Base-by-base conservation (phyloP, 2,888 invertebrate genomes). In the Limnephilus marmoratus region DNA sequence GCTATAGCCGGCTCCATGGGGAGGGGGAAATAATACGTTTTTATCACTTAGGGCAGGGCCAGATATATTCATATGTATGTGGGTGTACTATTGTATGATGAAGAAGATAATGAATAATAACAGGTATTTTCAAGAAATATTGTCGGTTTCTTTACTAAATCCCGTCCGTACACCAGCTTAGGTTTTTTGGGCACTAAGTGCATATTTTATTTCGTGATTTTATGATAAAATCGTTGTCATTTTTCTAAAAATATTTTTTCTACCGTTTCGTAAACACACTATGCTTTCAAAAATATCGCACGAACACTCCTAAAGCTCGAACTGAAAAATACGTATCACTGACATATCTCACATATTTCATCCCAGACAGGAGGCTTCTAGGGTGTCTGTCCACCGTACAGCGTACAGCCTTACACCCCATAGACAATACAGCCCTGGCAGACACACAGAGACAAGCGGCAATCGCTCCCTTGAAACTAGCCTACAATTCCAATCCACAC, bases 351-450 rank as follows among this genome's bases (percentile, higher is more conserved):
- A 90, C 90, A 90, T 90, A 90, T 90, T 82, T 90, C 81, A 82
- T 82, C 82, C 90, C 82, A 87, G 88, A 89, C 90, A 41, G 90
- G 49, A 90, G 90, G 90, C 90, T 82, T 49, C 82, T 90, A 41
- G 90, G 90, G 90, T 49, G 90, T 81, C 82, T 49, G 90, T 90
- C 90, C 90, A 90, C 90, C 82, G 31, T 41, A 80, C 86, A 45
- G 68, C n/a, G 24, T 41, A 80, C 45, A 29, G 88, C 80, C 88
- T 68, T 81, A 80, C 31, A 41, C 29, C n/a, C 12, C 45, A 37
- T n/a, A 68, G 68, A 68, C 86, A n/a, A 49, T 45, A 41, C n/a
- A 85, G 85, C 85, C 41, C 3, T 24, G 18, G 31, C 81, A 31
- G 31, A 81, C 31, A 29, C 81, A 81, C 86, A 49, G 29, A 45